Conservation (phyloP, 2,888 invertebrate genomes). For the Melanophora roralis region DNA sequence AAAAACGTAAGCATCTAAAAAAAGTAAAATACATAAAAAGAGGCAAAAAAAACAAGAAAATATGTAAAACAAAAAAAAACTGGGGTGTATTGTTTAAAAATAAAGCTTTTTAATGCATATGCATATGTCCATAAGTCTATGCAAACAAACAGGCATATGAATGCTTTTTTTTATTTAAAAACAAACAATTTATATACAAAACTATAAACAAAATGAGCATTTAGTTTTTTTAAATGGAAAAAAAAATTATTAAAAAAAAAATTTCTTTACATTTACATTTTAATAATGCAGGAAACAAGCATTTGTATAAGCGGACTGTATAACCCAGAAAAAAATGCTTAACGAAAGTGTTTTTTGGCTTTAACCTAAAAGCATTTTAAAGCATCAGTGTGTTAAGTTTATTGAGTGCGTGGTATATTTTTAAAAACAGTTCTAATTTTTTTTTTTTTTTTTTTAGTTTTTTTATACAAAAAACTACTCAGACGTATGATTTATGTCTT, state of each 20-base stretch:
- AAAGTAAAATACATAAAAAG: slow-evolving; percentile 3
- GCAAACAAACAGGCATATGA: neutral
- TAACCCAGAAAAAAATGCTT: slow-evolving; percentile 31
- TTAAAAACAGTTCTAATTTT: slow-evolving; percentile 11
- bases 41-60: slow-evolving; percentile 18
- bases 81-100: neutral
- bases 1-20: slow-evolving; percentile 34
- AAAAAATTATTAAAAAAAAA: slow-evolving; percentile 2
- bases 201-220: slow-evolving; percentile 42
- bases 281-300: slow-evolving; percentile 36
- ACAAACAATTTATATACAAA: slow-evolving; percentile 1
- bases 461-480: slow-evolving; percentile 5
- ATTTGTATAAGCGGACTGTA: slow-evolving; percentile 27
- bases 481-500: neutral
- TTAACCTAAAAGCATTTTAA: neutral
- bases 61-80: neutral
- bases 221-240: slow-evolving; percentile 12
- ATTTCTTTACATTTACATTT: slow-evolving; percentile 1
- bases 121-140: too few species aligned
- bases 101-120: neutral
- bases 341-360: slow-evolving; percentile 22
- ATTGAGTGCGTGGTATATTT: neutral
- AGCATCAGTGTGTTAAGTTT: neutral
- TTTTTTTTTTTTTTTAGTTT: slow-evolving; percentile 23
- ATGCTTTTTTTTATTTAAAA: slow-evolving; percentile 38